Evolutionary conservation across 2,888 invertebrate species (phyloP), one percentile per base, ranked within the genome.

Genomic region (Baronia brevicornis): DNA sequence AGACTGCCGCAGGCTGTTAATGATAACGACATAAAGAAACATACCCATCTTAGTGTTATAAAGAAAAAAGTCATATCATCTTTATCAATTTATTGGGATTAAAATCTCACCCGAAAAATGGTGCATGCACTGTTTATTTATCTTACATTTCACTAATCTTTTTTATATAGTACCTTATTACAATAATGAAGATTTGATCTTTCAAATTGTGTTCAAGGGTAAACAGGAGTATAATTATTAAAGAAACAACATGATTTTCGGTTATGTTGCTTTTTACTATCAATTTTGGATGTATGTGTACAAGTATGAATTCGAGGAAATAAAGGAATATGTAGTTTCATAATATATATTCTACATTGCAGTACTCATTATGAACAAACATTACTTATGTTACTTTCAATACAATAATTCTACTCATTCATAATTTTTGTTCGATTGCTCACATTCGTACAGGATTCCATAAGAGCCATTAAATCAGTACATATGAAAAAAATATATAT

Each of bases 241-340:
- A 68, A 74, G 68, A 75, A 79, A 80, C 73, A 70, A 74, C 68
- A 68, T 57, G 60, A 52, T 60, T 50, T 63, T 84, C 73, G 78
- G 80, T 84, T 82, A 82, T 77, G 82, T 82, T 80, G 79, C 72
- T 77, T 80, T 80, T 84, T 82, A 82, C 82, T 82, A 84, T 80
- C 78, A 84, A 84, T 84, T 80, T 82, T 79, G 72, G 79, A 82
- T 82, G 79, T 75, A 78, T 72, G 80, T 80, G 79, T 82, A 82
- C 80, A 82, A 77, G 74, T 77, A 80, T 79, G 78, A 82, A 71
- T 75, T 79, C 71, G 74, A 82, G 73, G 77, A 80, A 82, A 78
- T 71, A 82, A 80, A 82, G 79, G 73, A 70, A 77, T 78, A 82
- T 66, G 70, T 75, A 73, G 74, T 72, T 78, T 73, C 65, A 60